These are phyloP conservation scores for Vulpes lagopus DNA, from an alignment of 2,113 vertebrate species.

Conservation along the genomic window DNA sequence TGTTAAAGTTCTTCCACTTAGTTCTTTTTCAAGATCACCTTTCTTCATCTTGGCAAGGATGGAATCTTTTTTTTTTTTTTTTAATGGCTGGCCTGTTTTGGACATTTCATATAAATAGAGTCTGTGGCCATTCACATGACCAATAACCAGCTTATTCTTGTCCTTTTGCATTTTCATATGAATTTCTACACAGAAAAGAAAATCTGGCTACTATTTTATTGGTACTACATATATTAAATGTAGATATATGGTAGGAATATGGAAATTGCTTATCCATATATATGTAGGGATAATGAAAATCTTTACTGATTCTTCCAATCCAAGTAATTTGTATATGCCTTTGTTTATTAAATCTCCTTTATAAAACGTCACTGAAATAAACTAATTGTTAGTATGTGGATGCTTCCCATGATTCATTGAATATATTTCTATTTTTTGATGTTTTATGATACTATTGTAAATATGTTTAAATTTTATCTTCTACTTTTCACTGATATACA, in stretches of 20 bases:
- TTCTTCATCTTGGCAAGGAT: not conserved
- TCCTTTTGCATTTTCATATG: slow-evolving; percentile 28
- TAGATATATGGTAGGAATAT: no score
- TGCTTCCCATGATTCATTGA: slow-evolving; percentile 2
- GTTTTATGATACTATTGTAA: slow-evolving; percentile 7
- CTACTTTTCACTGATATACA: not conserved
- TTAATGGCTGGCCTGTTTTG: not conserved
- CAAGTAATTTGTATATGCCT: not conserved
- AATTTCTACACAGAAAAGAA: slow-evolving; percentile 32
- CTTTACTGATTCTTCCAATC: not conserved
- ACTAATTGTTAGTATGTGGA: not conserved
- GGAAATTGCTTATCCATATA: no score
- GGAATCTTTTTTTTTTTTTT: not conserved
- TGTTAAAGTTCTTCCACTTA: slow-evolving; percentile 34
- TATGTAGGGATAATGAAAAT: not conserved
- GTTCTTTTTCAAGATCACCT: slow-evolving; percentile 22
- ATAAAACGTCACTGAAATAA: not conserved
- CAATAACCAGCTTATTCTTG: not conserved
- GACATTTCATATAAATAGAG: not conserved
- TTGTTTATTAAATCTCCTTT: slow-evolving; percentile 41
- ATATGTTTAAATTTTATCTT: slow-evolving; percentile 42
- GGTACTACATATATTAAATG: not conserved
- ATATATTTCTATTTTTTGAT: slow-evolving; percentile 9
- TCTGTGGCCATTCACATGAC: not conserved
- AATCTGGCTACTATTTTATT: slow-evolving; percentile 1